Conservation (phyloP, 2,797 vertebrate genomes). For the Chloroceryle inda region DNA sequence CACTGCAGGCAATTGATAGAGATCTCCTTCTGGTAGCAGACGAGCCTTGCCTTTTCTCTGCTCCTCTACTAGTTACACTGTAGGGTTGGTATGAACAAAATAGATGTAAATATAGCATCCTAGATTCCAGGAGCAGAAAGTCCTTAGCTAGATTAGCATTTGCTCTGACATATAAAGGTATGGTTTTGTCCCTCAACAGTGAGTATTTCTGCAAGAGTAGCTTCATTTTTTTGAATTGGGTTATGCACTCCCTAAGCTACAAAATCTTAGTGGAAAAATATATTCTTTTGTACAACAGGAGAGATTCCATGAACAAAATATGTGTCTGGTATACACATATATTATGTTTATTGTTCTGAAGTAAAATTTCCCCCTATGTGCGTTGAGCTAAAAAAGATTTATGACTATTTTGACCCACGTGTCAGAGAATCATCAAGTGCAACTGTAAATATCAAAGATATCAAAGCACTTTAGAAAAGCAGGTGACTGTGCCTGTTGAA, state of each 20-base stretch:
- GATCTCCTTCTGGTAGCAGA: background rate
- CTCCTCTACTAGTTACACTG: background rate
- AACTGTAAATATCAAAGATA: background rate
- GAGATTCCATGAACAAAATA: background rate
- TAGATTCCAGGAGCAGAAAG: background rate
- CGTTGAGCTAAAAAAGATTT: background rate
- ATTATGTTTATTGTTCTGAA: background rate
- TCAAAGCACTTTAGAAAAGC: background rate
- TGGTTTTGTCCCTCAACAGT: background rate
- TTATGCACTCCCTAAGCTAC: background rate
- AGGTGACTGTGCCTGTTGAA: background rate
- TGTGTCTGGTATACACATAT: background rate
- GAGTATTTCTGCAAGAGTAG: background rate
- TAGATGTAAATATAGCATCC: background rate
- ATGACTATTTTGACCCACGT: background rate
- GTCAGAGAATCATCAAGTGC: background rate
- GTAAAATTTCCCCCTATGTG: background rate
- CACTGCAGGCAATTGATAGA: background rate
- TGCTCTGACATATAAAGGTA: background rate
- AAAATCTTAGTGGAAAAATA: background rate
- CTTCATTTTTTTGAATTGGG: background rate
- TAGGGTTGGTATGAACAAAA: background rate
- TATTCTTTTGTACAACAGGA: background rate
- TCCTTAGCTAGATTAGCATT: background rate
- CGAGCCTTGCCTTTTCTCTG: background rate